phyloP scores from a whole-genome alignment of 2,113 vertebrate genomes.

The Laticauda laticaudata region DNA sequence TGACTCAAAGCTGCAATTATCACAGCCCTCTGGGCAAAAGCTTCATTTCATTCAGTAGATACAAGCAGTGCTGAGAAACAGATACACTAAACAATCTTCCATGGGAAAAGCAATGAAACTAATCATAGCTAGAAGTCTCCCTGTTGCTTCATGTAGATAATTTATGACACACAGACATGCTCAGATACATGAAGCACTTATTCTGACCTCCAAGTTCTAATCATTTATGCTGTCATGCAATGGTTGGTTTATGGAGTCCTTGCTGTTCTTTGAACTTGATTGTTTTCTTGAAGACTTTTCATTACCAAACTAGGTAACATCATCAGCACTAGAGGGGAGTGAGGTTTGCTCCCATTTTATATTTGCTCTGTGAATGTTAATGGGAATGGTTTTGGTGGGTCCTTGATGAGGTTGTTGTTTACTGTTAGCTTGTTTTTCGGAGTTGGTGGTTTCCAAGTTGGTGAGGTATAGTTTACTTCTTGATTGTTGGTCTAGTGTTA shows the following conservation, averaged over 20 bases:
- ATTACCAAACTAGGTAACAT: background rate
- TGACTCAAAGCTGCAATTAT: conserved; percentile 45
- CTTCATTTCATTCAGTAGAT: conserved; percentile 1
- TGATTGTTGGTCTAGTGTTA: background rate
- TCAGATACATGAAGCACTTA: background rate
- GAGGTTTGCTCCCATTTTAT: background rate
- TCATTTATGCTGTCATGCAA: background rate
- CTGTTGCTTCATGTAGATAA: background rate
- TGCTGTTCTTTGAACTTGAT: background rate
- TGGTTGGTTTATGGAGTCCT: background rate
- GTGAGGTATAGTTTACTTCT: background rate
- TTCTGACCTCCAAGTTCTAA: background rate
- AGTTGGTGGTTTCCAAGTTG: background rate
- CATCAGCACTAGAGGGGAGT: background rate
- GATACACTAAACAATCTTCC: background rate
- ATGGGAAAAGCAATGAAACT: conserved; percentile 20
- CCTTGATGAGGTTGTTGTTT: background rate
- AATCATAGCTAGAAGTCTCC: background rate
- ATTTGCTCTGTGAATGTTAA: background rate
- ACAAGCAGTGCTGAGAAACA: conserved; percentile 6
- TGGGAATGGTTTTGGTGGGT: background rate
- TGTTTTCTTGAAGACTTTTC: background rate
- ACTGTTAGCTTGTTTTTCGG: background rate
- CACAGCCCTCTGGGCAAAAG: conserved; percentile 25
- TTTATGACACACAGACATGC: background rate